Conservation (phyloP, 2,113 vertebrate genomes). For the Grus americana region DNA sequence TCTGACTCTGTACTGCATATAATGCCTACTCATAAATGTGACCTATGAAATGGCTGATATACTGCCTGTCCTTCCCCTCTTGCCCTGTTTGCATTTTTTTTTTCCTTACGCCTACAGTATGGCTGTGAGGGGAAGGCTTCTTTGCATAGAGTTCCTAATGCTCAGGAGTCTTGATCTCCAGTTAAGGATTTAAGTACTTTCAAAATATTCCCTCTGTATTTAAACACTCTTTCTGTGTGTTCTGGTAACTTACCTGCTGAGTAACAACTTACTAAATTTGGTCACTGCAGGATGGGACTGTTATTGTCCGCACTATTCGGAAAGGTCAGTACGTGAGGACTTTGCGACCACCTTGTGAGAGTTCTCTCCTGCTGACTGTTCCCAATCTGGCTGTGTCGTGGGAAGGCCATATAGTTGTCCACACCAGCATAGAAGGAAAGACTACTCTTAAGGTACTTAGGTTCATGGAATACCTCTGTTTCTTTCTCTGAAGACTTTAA, state of each 20-base stretch:
- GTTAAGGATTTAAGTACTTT: background rate
- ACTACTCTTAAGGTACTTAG: slow-evolving; percentile 87
- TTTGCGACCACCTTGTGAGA: slow-evolving; percentile 89
- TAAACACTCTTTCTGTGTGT: background rate
- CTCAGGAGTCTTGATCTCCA: background rate
- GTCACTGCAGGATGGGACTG: slow-evolving; percentile 86
- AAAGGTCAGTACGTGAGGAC: slow-evolving; percentile 92
- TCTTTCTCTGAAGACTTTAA: background rate
- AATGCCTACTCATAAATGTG: background rate
- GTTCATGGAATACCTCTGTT: background rate
- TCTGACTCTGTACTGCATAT: background rate
- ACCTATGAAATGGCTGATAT: background rate
- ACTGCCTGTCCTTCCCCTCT: background rate
- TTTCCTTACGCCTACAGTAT: background rate
- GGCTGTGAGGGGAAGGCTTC: background rate
- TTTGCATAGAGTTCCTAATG: background rate
- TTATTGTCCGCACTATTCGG: slow-evolving; percentile 88
- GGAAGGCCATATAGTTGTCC: slow-evolving; percentile 92
- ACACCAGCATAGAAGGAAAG: slow-evolving; percentile 91
- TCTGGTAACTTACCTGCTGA: background rate
- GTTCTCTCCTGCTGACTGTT: slow-evolving; percentile 85
- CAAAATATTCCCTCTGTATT: background rate
- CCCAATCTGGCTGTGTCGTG: slow-evolving; percentile 90
- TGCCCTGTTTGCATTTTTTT: background rate
- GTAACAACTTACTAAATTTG: background rate